Evolutionary conservation across 2,113 vertebrate genomes (phyloP), one percentile per base, ranked within the genome.

Genomic region (Sisor rabdophorus): DNA sequence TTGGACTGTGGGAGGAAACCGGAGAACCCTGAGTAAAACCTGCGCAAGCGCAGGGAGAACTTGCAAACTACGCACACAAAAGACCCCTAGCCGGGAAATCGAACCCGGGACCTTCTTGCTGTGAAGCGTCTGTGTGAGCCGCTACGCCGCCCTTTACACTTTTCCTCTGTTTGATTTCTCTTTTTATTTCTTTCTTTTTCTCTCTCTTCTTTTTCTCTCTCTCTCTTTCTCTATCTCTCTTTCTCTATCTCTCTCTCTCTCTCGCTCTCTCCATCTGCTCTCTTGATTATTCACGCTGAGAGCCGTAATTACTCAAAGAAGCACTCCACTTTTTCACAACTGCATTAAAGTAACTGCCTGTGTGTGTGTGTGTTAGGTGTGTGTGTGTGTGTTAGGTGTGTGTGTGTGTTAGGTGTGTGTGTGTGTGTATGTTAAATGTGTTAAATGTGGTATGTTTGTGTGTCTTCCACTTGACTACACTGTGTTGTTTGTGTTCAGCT

Each of bases 281-380:
- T 44, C 48, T 68, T 79, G 79, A 84, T 84, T 84, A 84, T 78
- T 54, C 79, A 59, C 73, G 59, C 78, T 80, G 84, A 79, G 81
- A 87, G 82, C 75, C 81, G 75, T 84, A 85, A 85, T 87, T 84
- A 80, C 81, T 84, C 79, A 64, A 79, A 78, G 80, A 84, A 79
- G 75, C 64, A 52, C 78, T 83, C 76, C 83, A 56, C 80, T 81
- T 74, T 77, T 78, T 36, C 78, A 77, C 81, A 36, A 71, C 82
- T 79, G 73, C 81, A 80, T 84, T 84, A 80, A 81, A 84, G 79
- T 84, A 85, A 83, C 78, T 77, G 81, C 73, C 54, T 79, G 50
- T 76, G 22, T 82, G 76, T 80, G 68, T 78, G 74, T 73, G 55
- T 81, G 61, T 61, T n/a, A n/a, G n/a, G 63, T 54, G 67, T 63